A percentile compares a stretch with the other conserved stretches of the same genome.
These are phyloP conservation scores for Miniopterus natalensis DNA, from an alignment of 2,113 vertebrate species.

Conservation along the genomic window DNA sequence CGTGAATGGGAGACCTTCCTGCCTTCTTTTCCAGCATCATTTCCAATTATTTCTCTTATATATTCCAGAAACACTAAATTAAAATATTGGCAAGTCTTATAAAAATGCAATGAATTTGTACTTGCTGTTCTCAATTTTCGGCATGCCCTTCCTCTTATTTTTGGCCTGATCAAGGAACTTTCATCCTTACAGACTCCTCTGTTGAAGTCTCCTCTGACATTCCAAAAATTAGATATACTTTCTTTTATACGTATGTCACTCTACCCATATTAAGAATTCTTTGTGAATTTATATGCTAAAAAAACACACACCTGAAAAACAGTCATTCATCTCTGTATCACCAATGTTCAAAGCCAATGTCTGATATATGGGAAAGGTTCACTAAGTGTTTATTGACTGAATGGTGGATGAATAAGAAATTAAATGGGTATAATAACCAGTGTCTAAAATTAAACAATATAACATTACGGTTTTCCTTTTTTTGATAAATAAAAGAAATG, in stretches of 20 bases:
- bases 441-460: slow-evolving; percentile 40
- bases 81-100: not conserved
- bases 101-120: slow-evolving; percentile 4
- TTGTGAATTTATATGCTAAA: not conserved
- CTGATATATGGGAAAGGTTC: not conserved
- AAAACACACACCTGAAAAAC: not conserved
- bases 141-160: not conserved
- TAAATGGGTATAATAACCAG: not conserved
- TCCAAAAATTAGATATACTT: not conserved
- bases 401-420: slow-evolving; percentile 26
- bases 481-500: not conserved
- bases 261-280: not conserved
- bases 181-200: not conserved
- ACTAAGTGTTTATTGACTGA: not conserved
- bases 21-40: not conserved
- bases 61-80: slow-evolving; percentile 2
- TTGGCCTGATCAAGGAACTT: not conserved
- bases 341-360: not conserved
- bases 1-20: not conserved
- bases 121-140: not conserved
- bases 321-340: not conserved
- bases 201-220: not conserved
- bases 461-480: not conserved
- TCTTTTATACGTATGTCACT: not conserved
- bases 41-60: not conserved